Evolutionary conservation across 2,113 vertebrate species (phyloP).

Genomic region (Peucedramus taeniatus): DNA sequence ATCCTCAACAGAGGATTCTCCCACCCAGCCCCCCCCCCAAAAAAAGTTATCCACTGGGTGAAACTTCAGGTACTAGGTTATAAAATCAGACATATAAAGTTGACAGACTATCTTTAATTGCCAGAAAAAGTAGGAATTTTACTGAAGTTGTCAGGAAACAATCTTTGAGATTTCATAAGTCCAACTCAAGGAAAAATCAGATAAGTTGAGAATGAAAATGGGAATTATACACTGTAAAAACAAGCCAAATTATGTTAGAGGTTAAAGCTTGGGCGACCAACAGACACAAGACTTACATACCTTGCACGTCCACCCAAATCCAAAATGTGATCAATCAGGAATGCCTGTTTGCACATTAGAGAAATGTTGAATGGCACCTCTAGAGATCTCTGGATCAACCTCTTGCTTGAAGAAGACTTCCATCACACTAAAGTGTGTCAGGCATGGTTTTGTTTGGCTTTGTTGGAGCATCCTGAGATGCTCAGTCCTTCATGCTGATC

Average conservation of each 20-base stretch:
- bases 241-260: not conserved
- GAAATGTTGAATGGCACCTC: not conserved
- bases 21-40: rapidly evolving
- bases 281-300: not conserved
- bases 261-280: not conserved
- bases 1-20: not conserved
- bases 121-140: not conserved
- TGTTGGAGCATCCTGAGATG: not conserved
- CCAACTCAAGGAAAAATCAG: not conserved
- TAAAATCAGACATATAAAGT: not conserved
- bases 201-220: not conserved
- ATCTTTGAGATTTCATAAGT: not conserved
- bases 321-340: not conserved
- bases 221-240: not conserved
- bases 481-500: not conserved
- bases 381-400: not conserved
- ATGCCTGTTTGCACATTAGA: not conserved
- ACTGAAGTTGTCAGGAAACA: not conserved
- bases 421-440: not conserved
- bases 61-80: not conserved
- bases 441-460: not conserved
- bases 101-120: not conserved
- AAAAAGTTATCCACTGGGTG: not conserved
- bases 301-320: not conserved
- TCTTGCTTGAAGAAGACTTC: not conserved